Conservation (phyloP, 2,888 invertebrate genomes). For the Nemoura dubitans region DNA sequence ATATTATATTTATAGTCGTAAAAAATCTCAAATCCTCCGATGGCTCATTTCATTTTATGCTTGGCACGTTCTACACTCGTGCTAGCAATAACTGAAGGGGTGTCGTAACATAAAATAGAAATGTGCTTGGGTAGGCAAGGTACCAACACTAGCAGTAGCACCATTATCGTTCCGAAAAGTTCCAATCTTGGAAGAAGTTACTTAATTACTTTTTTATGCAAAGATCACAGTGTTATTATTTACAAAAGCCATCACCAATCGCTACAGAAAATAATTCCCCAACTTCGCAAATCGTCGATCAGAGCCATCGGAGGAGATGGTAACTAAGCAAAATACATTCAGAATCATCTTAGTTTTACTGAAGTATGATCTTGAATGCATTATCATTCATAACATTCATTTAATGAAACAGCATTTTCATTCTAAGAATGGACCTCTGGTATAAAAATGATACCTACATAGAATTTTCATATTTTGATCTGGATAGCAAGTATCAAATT, state of each 20-base stretch:
- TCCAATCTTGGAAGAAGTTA: slow-evolving; percentile 20
- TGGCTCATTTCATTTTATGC: slow-evolving; percentile 45
- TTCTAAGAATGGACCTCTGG: slow-evolving; percentile 3
- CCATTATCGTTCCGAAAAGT: slow-evolving; percentile 9
- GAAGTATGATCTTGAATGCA: slow-evolving; percentile 44
- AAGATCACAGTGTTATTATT: slow-evolving; percentile 45
- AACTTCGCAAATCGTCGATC: slow-evolving; percentile 39
- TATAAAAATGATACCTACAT: slow-evolving; percentile 31
- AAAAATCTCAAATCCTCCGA: slow-evolving; percentile 51
- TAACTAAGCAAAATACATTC: slow-evolving; percentile 47
- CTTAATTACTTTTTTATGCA: slow-evolving; percentile 16
- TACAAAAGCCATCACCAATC: slow-evolving; percentile 49
- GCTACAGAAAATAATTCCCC: slow-evolving; percentile 46
- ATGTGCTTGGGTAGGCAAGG: slow-evolving; percentile 27
- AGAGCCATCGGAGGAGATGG: slow-evolving; percentile 52
- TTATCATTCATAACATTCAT: slow-evolving; percentile 44
- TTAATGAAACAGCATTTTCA: slow-evolving; percentile 32
- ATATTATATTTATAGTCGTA: slow-evolving; percentile 49
- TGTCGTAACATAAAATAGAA: slow-evolving; percentile 23
- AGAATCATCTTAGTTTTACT: slow-evolving; percentile 42
- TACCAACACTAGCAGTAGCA: slow-evolving; percentile 15
- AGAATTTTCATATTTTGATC: slow-evolving; percentile 14
- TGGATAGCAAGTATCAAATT: not conserved
- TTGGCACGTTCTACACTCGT: not conserved
- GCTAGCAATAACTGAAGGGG: slow-evolving; percentile 30